A percentile compares a stretch with the other conserved stretches of the same genome.
Evolutionary conservation across 2,113 vertebrate species (phyloP).

Genomic region (Progne subis): DNA sequence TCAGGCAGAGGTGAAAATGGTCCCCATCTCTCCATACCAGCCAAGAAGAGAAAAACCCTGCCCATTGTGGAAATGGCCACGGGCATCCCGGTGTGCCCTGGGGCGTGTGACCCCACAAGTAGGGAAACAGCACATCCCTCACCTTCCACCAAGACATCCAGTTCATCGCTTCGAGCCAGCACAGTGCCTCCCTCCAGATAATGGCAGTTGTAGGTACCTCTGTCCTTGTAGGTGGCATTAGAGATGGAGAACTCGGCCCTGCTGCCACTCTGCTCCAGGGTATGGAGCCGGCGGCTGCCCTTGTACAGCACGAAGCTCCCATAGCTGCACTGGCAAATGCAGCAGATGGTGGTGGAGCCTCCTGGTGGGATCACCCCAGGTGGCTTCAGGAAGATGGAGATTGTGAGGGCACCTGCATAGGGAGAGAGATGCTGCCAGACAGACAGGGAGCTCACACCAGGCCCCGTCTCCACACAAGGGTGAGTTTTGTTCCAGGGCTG

Average conservation of each 20-base stretch:
- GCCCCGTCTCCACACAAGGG: not conserved
- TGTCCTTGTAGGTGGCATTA: not conserved
- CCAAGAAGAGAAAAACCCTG: not conserved
- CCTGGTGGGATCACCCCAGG: not conserved
- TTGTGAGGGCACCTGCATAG: not conserved
- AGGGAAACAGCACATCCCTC: not conserved
- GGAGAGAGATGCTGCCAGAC: not conserved
- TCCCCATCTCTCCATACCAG: not conserved
- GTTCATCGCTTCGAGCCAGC: not conserved
- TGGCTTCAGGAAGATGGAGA: slow-evolving; percentile 36
- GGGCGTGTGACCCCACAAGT: fast-evolving
- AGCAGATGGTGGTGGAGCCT: slow-evolving; percentile 17
- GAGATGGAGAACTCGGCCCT: not conserved
- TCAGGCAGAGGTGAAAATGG: not conserved
- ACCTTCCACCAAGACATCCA: not conserved
- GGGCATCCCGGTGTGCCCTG: fast-evolving
- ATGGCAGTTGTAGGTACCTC: not conserved
- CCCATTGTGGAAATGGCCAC: not conserved
- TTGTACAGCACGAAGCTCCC: not conserved
- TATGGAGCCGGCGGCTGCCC: fast-evolving
- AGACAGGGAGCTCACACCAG: not conserved
- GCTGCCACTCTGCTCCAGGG: not conserved
- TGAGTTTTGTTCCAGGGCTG: not conserved
- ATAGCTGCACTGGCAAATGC: not conserved
- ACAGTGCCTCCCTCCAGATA: not conserved